These are phyloP conservation scores for Planococcus citri DNA, from an alignment of 1,140 invertebrate species.

Conservation along the genomic window DNA sequence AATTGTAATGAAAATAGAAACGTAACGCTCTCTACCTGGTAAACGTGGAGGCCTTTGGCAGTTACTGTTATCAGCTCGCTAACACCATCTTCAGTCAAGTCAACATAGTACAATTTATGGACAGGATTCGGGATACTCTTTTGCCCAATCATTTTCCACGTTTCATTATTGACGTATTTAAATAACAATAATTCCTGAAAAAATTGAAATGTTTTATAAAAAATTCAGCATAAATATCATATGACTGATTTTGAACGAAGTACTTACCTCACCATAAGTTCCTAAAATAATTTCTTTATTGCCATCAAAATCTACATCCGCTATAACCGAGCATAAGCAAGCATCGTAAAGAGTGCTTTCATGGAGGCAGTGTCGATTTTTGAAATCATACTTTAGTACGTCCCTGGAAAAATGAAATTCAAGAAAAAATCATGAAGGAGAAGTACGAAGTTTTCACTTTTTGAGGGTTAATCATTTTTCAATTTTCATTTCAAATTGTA, in stretches of 20 bases:
- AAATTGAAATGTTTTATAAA: background rate
- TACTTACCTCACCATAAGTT: background rate
- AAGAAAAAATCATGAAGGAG: too few relatives aligned
- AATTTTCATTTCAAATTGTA: too few relatives aligned
- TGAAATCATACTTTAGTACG: background rate
- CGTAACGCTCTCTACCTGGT: background rate
- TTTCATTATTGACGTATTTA: background rate
- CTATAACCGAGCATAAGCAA: background rate
- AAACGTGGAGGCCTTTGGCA: background rate
- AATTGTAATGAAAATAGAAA: background rate
- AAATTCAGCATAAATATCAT: too few relatives aligned
- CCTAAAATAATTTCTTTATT: slow-evolving; percentile 6
- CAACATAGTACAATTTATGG: background rate
- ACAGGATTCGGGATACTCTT: slow-evolving; percentile 9
- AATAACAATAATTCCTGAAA: background rate
- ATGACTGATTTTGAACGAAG: background rate
- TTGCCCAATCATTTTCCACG: background rate
- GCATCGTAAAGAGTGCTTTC: background rate
- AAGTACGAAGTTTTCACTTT: too few relatives aligned
- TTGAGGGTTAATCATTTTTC: too few relatives aligned
- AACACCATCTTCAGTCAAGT: slow-evolving; percentile 8
- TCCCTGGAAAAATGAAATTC: background rate
- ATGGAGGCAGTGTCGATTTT: background rate
- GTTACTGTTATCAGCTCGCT: background rate
- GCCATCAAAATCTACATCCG: slow-evolving; percentile 9